A percentile compares a stretch with the other conserved stretches of the same genome.
phyloP scores from a whole-genome alignment of 2,797 vertebrate species.

The Melanotaenia nigrans region DNA sequence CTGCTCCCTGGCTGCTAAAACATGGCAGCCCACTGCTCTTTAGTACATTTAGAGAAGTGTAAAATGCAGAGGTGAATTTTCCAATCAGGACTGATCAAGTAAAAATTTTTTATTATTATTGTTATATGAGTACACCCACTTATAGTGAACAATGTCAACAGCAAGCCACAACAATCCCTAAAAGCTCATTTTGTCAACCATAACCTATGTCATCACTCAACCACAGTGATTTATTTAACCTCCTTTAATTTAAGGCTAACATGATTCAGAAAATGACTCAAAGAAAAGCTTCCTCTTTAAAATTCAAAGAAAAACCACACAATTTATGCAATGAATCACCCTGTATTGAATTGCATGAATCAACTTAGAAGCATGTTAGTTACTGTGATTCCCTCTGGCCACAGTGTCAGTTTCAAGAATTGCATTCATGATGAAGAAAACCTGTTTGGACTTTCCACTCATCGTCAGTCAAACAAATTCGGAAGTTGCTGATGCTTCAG shows the following conservation, averaged over 20 bases:
- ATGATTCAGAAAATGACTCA: slow-evolving; percentile 68
- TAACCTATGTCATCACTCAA: slow-evolving; percentile 37
- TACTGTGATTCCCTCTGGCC: slow-evolving; percentile 53
- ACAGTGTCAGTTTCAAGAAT: slow-evolving; percentile 57
- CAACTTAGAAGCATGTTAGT: slow-evolving; percentile 52
- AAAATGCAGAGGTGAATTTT: no score
- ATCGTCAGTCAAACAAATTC: slow-evolving; percentile 24
- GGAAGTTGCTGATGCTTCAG: slow-evolving; percentile 3
- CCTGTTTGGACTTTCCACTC: slow-evolving; percentile 20
- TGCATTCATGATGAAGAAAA: slow-evolving; percentile 41
- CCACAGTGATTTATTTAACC: slow-evolving; percentile 38
- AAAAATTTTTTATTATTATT: no score
- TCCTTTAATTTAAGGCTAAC: slow-evolving; percentile 33
- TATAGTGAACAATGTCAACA: slow-evolving; percentile 22
- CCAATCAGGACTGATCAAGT: no score
- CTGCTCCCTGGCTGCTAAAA: no score
- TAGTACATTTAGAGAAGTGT: no score
- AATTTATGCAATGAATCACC: slow-evolving; percentile 65
- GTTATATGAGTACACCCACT: slow-evolving; percentile 1
- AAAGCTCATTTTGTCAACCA: slow-evolving; percentile 30
- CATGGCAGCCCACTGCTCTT: no score
- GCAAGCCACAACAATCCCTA: slow-evolving; percentile 31
- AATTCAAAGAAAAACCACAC: slow-evolving; percentile 54
- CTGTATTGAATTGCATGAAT: slow-evolving; percentile 68
- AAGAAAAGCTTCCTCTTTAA: slow-evolving; percentile 28